Base-by-base conservation (phyloP, 2,797 vertebrate genomes). In the Monodelphis domestica region DNA sequence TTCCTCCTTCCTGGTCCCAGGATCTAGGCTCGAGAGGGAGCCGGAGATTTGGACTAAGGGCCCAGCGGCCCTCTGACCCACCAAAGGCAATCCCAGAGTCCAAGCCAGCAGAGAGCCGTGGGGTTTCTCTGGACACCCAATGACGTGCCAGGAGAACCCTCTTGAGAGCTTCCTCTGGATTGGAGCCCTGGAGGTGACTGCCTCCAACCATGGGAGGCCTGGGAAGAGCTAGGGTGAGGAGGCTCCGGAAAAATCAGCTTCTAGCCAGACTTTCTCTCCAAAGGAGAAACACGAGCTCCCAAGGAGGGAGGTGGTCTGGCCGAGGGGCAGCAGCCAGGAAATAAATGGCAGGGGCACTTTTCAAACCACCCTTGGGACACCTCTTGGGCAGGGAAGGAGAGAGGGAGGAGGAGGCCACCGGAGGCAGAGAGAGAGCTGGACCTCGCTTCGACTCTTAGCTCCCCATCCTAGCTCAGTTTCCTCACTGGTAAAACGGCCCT, bases 1-100 rank as follows among this genome's bases (percentile, higher is more conserved):
- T 93, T 93, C 94, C 91, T 94, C 50, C 92, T 50, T 52, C 53
- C 90, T n/a, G 70, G 12, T 59, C 52, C 0, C 3, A 70, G 50
- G 70, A 89, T 87, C 10, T 3, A 93, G 87, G 45, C 59, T 90
- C 78, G 53, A 24, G 92, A 89, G 87, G 56, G 70, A 78, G 38
- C 56, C 30, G 91, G 57, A 92, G 70, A 38, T 38, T 94, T 78
- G 45, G 24, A 78, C 38, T 38, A 38, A 30, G 38, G 38, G 70
- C 70, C 78, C 17, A 78, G 45, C n/a, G n/a, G n/a, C n/a, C n/a
- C n/a, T n/a, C n/a, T n/a, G n/a, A n/a, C n/a, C n/a, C n/a, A n/a
- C n/a, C n/a, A n/a, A n/a, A n/a, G n/a, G n/a, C n/a, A n/a, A n/a
- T n/a, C n/a, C n/a, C n/a, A n/a, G n/a, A n/a, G n/a, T n/a, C n/a